Evolutionary conservation across 64 coral and sea anemone species (phyloP).

Genomic region (Astreopora myriophthalma): DNA sequence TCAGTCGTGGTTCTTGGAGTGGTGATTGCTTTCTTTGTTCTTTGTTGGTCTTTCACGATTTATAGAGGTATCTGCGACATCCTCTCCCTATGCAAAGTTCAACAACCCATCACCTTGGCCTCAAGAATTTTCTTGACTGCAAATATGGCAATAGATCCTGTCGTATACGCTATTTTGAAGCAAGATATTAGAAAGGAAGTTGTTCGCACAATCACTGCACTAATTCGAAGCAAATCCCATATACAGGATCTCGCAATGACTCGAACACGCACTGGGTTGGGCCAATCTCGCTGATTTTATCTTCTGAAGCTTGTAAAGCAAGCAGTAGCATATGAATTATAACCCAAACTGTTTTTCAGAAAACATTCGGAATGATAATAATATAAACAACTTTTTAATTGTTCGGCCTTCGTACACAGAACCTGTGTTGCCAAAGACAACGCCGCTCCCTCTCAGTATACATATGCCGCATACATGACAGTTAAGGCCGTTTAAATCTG

Average conservation of each 20-base stretch:
- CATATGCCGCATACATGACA: no score
- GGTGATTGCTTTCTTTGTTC: constrained; percentile 30
- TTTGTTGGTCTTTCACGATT: constrained; percentile 26
- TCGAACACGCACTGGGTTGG: background rate
- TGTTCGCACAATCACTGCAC: background rate
- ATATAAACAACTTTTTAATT: no score
- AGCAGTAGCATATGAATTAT: background rate
- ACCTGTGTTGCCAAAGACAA: no score
- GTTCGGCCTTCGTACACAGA: no score
- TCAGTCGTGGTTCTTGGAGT: constrained; percentile 22
- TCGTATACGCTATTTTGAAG: constrained; percentile 52
- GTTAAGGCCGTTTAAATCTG: no score
- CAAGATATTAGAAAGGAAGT: constrained; percentile 37
- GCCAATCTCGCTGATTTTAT: background rate
- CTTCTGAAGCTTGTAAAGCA: background rate
- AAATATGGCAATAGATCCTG: constrained; percentile 33
- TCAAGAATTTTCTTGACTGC: constrained; percentile 6
- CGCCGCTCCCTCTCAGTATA: no score
- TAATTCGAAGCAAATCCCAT: background rate
- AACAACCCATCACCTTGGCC: background rate
- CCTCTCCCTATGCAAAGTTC: background rate
- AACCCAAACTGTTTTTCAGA: no score
- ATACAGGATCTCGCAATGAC: background rate
- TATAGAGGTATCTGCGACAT: constrained; percentile 7
- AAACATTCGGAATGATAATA: no score